Conservation (phyloP, 37 sponge, comb jelly and placozoan genomes). For the Chondrilla cf. caribensis region DNA sequence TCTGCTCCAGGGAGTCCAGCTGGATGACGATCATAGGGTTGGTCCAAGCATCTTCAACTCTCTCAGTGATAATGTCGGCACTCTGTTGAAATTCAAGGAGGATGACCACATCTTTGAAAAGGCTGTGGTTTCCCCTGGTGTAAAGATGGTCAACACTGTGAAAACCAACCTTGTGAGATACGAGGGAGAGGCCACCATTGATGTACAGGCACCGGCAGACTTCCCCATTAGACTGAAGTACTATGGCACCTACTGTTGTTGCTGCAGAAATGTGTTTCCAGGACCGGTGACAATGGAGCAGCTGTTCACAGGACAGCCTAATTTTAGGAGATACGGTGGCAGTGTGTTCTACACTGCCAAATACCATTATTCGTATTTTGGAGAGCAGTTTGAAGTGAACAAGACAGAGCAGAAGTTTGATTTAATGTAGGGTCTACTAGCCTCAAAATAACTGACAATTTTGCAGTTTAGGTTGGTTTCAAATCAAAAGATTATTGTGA, state of each 20-base stretch:
- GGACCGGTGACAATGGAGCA: background rate
- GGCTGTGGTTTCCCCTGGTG: background rate
- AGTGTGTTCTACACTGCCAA: background rate
- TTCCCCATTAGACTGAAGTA: background rate
- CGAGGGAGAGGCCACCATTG: background rate
- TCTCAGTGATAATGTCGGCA: background rate
- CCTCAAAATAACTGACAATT: background rate
- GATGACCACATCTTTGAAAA: background rate
- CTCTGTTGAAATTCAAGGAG: background rate
- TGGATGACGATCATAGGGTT: background rate
- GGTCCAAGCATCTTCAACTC: background rate
- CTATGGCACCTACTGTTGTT: background rate
- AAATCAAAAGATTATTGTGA: too few relatives aligned
- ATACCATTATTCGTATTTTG: background rate
- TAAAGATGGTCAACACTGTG: background rate
- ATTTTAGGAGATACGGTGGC: background rate
- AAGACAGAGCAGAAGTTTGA: background rate
- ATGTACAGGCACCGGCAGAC: background rate
- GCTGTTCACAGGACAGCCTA: background rate
- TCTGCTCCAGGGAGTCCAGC: background rate
- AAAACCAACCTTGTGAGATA: background rate
- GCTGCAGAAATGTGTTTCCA: background rate
- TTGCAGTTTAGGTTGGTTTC: too few relatives aligned
- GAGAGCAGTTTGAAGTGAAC: background rate
- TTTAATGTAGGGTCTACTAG: background rate